Percentiles rank a stretch among this genome's conserved stretches.
Conservation (phyloP, 2,113 vertebrate species). For the Craseonycteris thonglongyai region DNA sequence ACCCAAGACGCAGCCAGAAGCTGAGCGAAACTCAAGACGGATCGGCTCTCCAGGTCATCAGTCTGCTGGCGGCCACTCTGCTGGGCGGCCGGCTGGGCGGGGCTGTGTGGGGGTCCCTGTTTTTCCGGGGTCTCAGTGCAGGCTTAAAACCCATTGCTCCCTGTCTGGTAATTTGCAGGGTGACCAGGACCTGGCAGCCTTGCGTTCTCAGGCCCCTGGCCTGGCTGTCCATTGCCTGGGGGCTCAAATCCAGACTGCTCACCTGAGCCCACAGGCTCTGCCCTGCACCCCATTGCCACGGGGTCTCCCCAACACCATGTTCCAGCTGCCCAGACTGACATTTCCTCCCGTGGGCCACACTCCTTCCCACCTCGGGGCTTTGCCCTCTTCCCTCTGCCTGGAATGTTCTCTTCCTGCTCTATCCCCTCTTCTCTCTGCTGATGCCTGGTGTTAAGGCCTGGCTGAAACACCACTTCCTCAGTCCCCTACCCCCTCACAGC, state of each 20-base stretch:
- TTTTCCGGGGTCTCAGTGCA: neutral
- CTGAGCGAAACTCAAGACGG: constrained; percentile 46
- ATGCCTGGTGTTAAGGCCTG: neutral
- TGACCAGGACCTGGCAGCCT: neutral
- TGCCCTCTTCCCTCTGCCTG: neutral
- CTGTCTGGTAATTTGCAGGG: neutral
- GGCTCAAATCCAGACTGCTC: neutral
- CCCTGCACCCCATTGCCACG: fast-evolving
- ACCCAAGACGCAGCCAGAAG: constrained; percentile 26
- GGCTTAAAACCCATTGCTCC: neutral
- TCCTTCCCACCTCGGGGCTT: neutral
- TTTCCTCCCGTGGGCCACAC: neutral
- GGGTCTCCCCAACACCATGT: fast-evolving
- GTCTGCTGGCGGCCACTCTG: neutral
- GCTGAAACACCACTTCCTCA: neutral
- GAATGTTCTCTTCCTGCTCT: neutral
- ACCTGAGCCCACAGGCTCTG: neutral
- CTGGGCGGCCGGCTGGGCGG: neutral
- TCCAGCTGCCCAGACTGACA: fast-evolving
- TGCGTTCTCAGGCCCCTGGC: neutral
- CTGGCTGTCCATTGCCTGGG: neutral
- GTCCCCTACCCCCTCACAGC: neutral
- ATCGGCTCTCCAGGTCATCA: neutral
- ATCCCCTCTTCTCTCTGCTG: neutral
- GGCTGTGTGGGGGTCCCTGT: neutral